Base-by-base conservation (phyloP, 2,113 vertebrate genomes). In the Gobio gobio region DNA sequence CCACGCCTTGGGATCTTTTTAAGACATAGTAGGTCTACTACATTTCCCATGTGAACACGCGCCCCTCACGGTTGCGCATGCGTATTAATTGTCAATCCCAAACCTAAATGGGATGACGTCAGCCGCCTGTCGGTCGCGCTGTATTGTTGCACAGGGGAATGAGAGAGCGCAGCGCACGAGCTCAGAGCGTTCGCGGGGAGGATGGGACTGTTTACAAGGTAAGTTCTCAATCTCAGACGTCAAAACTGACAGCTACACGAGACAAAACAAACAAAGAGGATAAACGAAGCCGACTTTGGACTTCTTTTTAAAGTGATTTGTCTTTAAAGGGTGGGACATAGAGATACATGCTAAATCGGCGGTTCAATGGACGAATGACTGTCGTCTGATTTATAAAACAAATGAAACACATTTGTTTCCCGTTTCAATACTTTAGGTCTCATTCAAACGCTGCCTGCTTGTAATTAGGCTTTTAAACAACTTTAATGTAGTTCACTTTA, bases 31-130 rank as follows among this genome's bases (percentile, higher is more conserved):
- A 8, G 18, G 6, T 18, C 18, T 73, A 33, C 94, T 90, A 84
- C 93, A 86, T 51, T 75, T 91, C 92, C 94, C 94, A 92, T 84
- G 29, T 54, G 45, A 16, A 22, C 40, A 7, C 8, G 58, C 72
- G 86, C 36, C 77, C 24, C 66, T 36, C 49, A 59, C 33, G 26
- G 59, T 63, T 22, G 81, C 86, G 84, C 91, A 93, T 91, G 92
- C 90, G 91, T 90, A 89, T 61, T 89, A 73, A 89, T 22, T 91
- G 91, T 92, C 24, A 16, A 47, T 18, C 59, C 51, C 2, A 87
- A 83, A 90, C 88, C 64, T 78, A 18, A 77, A 89, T 85, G 85
- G 89, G 86, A 91, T 96, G 95, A 96, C 94, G 95, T 95, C 95
- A 96, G 93, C 94, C 92, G 88, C 87, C 87, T 87, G 88, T 90